Evolutionary conservation across 1,140 invertebrate species (phyloP), one percentile per base, ranked within the genome.

Genomic region (Ruditapes philippinarum): DNA sequence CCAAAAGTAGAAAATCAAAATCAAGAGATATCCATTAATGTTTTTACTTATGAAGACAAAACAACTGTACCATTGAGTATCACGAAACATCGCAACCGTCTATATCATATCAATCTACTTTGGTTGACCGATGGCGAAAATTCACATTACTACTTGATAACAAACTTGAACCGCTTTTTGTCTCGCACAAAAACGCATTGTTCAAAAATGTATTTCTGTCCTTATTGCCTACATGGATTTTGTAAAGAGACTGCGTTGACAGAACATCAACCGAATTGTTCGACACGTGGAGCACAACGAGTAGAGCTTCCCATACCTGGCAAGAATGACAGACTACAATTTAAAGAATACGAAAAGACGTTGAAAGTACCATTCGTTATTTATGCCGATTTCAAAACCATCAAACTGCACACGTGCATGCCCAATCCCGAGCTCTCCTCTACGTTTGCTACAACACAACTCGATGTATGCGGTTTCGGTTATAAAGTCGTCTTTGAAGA

Each of bases 251-350:
- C 45, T 22, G 14, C 49, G 31, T 42, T 80, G 40, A 45, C 14
- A 54, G 45, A 80, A 28, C 76, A 80, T 60, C 45, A 80, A 42
- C 28, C 3, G n/a, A 9, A 51, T 19, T 80, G 76, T 33, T 80
- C 76, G 28, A 25, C 5, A n/a, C 76, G 57, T 33, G 76, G n/a
- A 80, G 76, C 76, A 9, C 76, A 80, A 80, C 54, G 76, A 28
- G 28, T 80, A 80, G 76, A 80, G 57, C 76, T 80, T 33, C 76
- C 76, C 36, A 80, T 80, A 57, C 19, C 76, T 14, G 76, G 76
- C 33, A 17, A 80, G n/a, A 80, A 80, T 42, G 76, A 80, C 51
- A 80, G 54, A 14, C 25, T 76, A 22, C 14, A 78, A 78, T 78
- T 78, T 25, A 78, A 78, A 51, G 74, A 78, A 22, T 45, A 45